Evolutionary conservation across 2,888 invertebrate genomes (phyloP).

Genomic region (Tribolium freemani): DNA sequence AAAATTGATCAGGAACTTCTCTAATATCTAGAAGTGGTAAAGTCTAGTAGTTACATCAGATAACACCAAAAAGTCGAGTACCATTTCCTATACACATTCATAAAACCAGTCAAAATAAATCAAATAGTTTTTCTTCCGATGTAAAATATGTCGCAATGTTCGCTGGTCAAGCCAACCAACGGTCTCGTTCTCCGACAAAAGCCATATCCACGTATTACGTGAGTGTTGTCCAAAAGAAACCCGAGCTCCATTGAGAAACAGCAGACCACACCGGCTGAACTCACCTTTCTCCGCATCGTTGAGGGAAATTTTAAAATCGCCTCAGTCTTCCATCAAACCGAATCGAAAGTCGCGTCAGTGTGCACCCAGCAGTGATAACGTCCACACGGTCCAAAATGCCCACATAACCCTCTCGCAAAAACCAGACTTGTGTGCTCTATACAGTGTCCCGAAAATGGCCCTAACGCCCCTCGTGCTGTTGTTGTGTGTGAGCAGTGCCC

Average conservation of each 20-base stretch:
- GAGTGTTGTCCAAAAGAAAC: slow-evolving; percentile 5
- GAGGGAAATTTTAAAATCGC: slow-evolving; percentile 41
- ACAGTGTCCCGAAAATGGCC: not conserved
- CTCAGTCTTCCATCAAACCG: slow-evolving; percentile 48
- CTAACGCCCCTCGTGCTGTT: not conserved
- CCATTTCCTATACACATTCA: too few relatives aligned
- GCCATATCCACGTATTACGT: slow-evolving; percentile 5
- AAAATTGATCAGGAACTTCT: too few relatives aligned
- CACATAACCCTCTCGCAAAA: not conserved
- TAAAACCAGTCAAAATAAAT: too few relatives aligned
- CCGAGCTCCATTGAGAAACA: slow-evolving; percentile 48
- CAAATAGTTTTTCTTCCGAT: too few relatives aligned
- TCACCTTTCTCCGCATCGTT: slow-evolving; percentile 44
- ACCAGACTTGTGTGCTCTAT: not conserved
- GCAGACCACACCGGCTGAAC: slow-evolving; percentile 43
- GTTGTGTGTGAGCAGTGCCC: slow-evolving; percentile 5
- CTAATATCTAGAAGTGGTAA: too few relatives aligned
- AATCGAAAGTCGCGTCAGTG: slow-evolving; percentile 45
- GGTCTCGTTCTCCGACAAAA: not conserved
- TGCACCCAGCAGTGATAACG: slow-evolving; percentile 44
- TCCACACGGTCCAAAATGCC: slow-evolving; percentile 33
- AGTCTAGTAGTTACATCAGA: too few relatives aligned
- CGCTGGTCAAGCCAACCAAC: not conserved
- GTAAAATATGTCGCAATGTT: not conserved
- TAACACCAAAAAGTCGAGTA: too few relatives aligned